Evolutionary conservation across 2,888 invertebrate species (phyloP).

Genomic region (Hemithea aestivaria): DNA sequence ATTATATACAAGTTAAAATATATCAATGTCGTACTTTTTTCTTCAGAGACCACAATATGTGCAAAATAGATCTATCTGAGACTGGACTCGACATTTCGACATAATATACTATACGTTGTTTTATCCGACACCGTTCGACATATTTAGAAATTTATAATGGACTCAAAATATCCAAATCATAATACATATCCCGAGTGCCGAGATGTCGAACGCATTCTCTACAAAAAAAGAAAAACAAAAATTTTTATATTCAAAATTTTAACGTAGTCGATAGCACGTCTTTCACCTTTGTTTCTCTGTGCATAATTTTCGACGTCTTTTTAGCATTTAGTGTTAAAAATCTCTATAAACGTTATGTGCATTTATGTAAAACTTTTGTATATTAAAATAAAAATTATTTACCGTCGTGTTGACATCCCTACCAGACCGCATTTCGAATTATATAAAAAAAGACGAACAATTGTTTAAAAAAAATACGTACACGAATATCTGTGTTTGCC

Average conservation of each 20-base stretch:
- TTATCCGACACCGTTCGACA: constrained; percentile 27
- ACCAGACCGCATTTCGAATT: constrained; percentile 72
- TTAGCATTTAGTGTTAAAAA: constrained; percentile 62
- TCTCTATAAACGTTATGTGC: constrained; percentile 66
- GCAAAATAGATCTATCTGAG: constrained; percentile 55
- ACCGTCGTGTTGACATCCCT: constrained; percentile 59
- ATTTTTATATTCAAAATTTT: constrained; percentile 76
- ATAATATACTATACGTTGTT: constrained; percentile 37
- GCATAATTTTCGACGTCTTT: constrained; percentile 70
- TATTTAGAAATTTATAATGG: constrained; percentile 22
- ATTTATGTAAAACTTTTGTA: constrained; percentile 64
- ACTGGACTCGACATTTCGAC: constrained; percentile 64
- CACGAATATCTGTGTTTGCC: constrained; percentile 60
- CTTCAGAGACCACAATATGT: constrained; percentile 69
- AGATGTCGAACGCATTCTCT: constrained; percentile 62
- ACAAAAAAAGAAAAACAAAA: constrained; percentile 51
- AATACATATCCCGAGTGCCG: constrained; percentile 72
- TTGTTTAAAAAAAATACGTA: constrained; percentile 56
- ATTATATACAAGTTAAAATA: constrained; percentile 69
- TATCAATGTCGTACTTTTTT: constrained; percentile 68
- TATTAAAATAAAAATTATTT: constrained; percentile 44
- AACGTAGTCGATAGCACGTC: constrained; percentile 73
- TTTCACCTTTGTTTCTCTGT: constrained; percentile 58
- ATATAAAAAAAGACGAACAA: constrained; percentile 53
- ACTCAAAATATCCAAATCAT: constrained; percentile 40